A percentile compares a stretch with the other conserved stretches of the same genome.
Conservation (phyloP, 2,888 invertebrate genomes). For the Abscondita cerata region DNA sequence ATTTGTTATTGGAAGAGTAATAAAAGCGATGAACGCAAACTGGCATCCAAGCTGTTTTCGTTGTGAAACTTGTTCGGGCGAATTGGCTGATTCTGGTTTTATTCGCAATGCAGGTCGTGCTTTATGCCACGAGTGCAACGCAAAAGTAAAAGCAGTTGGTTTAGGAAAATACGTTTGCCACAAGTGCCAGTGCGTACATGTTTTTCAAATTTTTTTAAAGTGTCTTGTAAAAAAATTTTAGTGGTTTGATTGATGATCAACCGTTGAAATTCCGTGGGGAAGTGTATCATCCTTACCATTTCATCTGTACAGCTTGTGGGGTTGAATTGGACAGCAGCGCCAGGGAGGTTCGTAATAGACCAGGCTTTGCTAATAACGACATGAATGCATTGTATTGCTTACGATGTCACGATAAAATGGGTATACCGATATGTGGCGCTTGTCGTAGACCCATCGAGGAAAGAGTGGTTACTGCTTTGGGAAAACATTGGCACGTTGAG, state of each 20-base stretch:
- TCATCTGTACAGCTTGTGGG: slow-evolving; percentile 93
- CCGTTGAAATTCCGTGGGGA: slow-evolving; percentile 93
- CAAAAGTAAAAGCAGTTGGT: slow-evolving; percentile 92
- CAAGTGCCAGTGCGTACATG: slow-evolving; percentile 89
- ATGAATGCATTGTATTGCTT: slow-evolving; percentile 97
- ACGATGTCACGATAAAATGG: slow-evolving; percentile 99
- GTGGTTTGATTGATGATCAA: slow-evolving; percentile 90
- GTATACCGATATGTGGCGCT: slow-evolving; percentile 99
- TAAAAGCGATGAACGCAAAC: slow-evolving; percentile 98
- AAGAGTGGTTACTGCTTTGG: slow-evolving; percentile 96
- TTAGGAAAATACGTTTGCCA: slow-evolving; percentile 97
- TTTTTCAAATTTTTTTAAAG: background rate
- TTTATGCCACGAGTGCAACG: slow-evolving; percentile 96
- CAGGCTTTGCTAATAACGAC: slow-evolving; percentile 89
- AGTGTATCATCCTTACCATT: slow-evolving; percentile 99
- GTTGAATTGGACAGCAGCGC: slow-evolving; percentile 95
- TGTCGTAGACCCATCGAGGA: slow-evolving; percentile 99
- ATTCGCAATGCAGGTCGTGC: slow-evolving; percentile 88
- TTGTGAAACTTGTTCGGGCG: slow-evolving; percentile 90
- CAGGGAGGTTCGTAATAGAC: slow-evolving; percentile 90
- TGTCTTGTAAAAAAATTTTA: slow-evolving; percentile 53
- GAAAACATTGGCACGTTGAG: slow-evolving; percentile 99
- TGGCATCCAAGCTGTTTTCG: slow-evolving; percentile 99
- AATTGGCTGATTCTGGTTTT: slow-evolving; percentile 96
- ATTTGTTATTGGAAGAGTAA: slow-evolving; percentile 98